phyloP scores from a whole-genome alignment of 1,140 invertebrate genomes.

The Sitobion miscanthi region DNA sequence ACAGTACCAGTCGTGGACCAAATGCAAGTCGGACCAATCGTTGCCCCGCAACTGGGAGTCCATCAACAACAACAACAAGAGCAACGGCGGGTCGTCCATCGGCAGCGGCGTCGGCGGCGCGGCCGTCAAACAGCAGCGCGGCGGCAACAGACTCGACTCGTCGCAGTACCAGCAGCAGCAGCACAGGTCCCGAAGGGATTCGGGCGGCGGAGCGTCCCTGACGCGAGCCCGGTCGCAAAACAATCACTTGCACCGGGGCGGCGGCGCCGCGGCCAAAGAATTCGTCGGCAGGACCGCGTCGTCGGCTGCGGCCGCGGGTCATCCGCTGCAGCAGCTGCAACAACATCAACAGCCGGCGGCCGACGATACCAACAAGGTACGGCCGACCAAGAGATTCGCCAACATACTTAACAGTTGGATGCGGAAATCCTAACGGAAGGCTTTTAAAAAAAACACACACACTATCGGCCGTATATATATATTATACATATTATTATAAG shows the following conservation, averaged over 20 bases:
- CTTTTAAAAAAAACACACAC: conserved; percentile 32
- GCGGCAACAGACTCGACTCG: neutral
- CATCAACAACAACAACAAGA: conserved; percentile 58
- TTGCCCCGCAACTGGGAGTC: conserved; percentile 61
- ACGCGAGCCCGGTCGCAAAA: conserved; percentile 28
- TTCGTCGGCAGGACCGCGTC: neutral
- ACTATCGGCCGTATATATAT: conserved; percentile 2
- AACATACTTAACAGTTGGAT: conserved; percentile 57
- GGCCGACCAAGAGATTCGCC: conserved; percentile 56
- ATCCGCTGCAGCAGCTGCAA: neutral
- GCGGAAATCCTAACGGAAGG: conserved; percentile 54
- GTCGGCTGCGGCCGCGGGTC: neutral
- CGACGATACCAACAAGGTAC: conserved; percentile 57
- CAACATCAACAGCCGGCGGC: neutral
- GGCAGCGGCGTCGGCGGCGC: neutral
- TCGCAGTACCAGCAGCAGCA: neutral
- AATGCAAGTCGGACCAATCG: conserved; percentile 53
- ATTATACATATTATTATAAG: neutral
- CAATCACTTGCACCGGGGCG: neutral
- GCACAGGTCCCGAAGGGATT: conserved; percentile 17
- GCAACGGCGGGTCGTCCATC: conserved; percentile 26
- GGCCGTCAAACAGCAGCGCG: neutral
- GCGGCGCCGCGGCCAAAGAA: neutral
- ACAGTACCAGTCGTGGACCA: conserved; percentile 62
- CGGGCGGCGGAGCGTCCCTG: neutral